Percentiles rank a stretch among this genome's conserved stretches.
Evolutionary conservation across 2,888 invertebrate species (phyloP).

Genomic region (Drosophila ochracea): DNA sequence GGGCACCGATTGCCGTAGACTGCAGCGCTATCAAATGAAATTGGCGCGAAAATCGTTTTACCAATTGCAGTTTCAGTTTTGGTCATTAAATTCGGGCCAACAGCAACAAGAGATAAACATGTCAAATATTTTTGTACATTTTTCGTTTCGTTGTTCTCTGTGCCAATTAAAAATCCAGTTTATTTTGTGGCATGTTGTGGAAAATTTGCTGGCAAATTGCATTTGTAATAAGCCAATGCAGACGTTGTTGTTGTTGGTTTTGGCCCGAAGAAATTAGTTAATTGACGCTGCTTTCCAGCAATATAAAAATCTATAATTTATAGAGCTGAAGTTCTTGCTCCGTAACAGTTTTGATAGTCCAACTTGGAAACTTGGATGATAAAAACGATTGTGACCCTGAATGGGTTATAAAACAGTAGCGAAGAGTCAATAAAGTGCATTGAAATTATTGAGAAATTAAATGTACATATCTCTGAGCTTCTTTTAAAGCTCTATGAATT

Average conservation of each 20-base stretch:
- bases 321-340: background rate
- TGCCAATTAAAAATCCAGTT: conserved; percentile 46
- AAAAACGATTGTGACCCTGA: background rate
- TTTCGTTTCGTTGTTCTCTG: conserved; percentile 1
- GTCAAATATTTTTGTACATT: conserved; percentile 21
- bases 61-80: conserved; percentile 74
- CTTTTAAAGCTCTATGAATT: background rate
- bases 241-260: background rate
- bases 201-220: conserved; percentile 23
- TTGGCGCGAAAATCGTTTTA: conserved; percentile 78
- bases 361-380: background rate
- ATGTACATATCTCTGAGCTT: background rate
- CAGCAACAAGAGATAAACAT: conserved; percentile 38
- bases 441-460: background rate
- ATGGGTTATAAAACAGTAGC: background rate
- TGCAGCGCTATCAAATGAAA: conserved; percentile 70
- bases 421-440: background rate
- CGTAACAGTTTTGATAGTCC: background rate
- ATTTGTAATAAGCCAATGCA: conserved; percentile 12
- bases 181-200: conserved; percentile 20
- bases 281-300: background rate
- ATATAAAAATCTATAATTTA: background rate
- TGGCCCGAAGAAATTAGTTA: background rate
- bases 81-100: conserved; percentile 60
- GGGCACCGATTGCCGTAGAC: conserved; percentile 12